These are phyloP conservation scores for Brevipalpus yothersi DNA, from an alignment of 1,140 invertebrate genomes.

Conservation along the genomic window DNA sequence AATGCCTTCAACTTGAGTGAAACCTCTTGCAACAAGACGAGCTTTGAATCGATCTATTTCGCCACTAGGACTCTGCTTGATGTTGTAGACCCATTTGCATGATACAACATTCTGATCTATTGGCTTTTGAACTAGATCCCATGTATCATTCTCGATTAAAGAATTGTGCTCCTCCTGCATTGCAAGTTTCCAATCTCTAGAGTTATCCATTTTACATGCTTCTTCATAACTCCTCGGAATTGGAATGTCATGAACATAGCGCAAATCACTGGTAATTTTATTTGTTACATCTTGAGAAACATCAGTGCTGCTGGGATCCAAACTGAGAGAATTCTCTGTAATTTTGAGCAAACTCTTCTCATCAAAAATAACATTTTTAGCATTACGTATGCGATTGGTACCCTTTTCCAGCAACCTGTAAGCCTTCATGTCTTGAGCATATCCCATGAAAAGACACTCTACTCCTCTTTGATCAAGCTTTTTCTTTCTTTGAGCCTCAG, in stretches of 20 bases:
- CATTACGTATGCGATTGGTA: background rate
- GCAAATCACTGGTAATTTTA: background rate
- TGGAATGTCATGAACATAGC: background rate
- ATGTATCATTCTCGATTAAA: constrained; percentile 19
- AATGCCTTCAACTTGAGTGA: constrained; percentile 13
- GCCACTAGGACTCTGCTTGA: constrained; percentile 13
- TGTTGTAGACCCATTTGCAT: constrained; percentile 19
- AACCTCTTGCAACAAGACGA: constrained; percentile 19
- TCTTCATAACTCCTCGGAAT: constrained; percentile 13
- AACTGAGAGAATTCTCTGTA: background rate
- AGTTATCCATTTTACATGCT: constrained; percentile 14
- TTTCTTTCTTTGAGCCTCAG: background rate
- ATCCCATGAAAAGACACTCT: constrained; percentile 4
- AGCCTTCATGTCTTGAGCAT: background rate
- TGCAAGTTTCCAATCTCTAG: constrained; percentile 17
- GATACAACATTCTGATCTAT: constrained; percentile 9
- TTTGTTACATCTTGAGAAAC: background rate
- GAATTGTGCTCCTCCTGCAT: constrained; percentile 19
- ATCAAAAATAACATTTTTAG: background rate
- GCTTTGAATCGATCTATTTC: constrained; percentile 13
- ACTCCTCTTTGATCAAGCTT: constrained; percentile 7
- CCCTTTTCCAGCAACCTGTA: background rate
- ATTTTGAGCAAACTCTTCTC: background rate
- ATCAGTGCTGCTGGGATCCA: background rate
- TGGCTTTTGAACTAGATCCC: constrained; percentile 16